Evolutionary conservation across 2,888 invertebrate species (phyloP).

Genomic region (Omphaloscelis lunosa): DNA sequence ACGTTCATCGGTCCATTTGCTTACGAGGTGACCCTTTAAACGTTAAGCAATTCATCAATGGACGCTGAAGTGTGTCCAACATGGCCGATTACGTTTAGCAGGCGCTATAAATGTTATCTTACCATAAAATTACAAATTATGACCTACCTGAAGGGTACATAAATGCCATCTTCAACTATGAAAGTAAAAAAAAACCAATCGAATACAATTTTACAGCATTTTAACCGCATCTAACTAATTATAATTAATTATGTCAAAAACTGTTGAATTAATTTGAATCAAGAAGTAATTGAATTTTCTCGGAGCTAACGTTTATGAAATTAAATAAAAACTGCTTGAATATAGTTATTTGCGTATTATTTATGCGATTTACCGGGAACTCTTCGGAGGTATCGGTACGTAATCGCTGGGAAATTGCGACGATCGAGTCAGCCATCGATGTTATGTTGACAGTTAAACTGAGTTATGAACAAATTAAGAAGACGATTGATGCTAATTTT

Average conservation of each 20-base stretch:
- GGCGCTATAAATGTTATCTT: conserved; percentile 7
- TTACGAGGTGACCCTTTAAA: conserved; percentile 1
- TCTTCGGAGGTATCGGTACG: conserved; percentile 71
- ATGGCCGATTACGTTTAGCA: conserved; percentile 6
- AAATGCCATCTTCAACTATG: conserved; percentile 32
- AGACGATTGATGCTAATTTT: neutral
- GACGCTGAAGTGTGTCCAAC: conserved; percentile 23
- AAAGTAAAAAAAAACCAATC: conserved; percentile 38
- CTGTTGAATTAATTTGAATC: conserved; percentile 56
- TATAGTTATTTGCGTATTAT: conserved; percentile 75
- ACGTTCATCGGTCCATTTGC: neutral
- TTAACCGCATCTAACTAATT: conserved; percentile 29
- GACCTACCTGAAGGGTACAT: neutral
- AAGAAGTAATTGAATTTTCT: conserved; percentile 71
- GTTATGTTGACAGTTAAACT: conserved; percentile 71
- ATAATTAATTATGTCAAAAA: conserved; percentile 51
- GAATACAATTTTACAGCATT: conserved; percentile 48
- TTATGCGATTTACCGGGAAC: conserved; percentile 79
- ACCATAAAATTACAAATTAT: conserved; percentile 46
- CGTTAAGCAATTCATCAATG: conserved; percentile 10
- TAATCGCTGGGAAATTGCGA: conserved; percentile 77
- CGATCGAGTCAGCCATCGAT: conserved; percentile 67
- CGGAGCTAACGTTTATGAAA: conserved; percentile 57
- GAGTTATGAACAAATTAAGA: conserved; percentile 5
- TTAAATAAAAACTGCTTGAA: conserved; percentile 59